Evolutionary conservation across 2,113 vertebrate species (phyloP).

Genomic region (Silurus glanis): DNA sequence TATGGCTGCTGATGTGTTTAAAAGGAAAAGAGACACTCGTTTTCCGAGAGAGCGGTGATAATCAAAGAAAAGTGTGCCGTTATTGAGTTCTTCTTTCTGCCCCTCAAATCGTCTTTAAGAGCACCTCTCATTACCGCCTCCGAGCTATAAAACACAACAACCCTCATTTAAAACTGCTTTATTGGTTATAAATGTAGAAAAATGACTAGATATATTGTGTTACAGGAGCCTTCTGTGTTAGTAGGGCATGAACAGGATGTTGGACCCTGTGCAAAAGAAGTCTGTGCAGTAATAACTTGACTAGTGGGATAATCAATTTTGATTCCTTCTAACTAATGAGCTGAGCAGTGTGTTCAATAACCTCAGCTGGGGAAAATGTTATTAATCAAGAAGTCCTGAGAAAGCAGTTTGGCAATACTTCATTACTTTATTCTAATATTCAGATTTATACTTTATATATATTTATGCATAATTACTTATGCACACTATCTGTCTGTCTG

Average conservation of each 20-base stretch:
- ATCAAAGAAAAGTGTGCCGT: background rate
- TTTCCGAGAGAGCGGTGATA: background rate
- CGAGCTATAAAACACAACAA: background rate
- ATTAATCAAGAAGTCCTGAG: constrained; percentile 1
- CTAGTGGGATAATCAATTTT: constrained; percentile 14
- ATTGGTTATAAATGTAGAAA: constrained; percentile 35
- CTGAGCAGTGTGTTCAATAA: constrained; percentile 20
- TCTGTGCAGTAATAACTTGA: constrained; percentile 3
- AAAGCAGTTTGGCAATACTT: background rate
- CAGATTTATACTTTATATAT: too few species aligned
- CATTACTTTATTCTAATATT: background rate
- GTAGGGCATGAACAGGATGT: constrained; percentile 18
- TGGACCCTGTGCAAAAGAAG: background rate
- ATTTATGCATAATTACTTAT: background rate
- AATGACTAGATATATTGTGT: background rate
- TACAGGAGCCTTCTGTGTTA: background rate
- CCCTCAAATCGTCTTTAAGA: background rate
- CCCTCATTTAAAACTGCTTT: constrained; percentile 12
- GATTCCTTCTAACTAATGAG: constrained; percentile 22
- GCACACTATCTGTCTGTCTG: background rate
- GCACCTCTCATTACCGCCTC: constrained; percentile 25
- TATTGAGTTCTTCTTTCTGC: background rate
- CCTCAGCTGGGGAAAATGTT: background rate
- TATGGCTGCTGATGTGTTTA: constrained; percentile 29
- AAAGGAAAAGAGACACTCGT: constrained; percentile 11